Evolutionary conservation across 2,113 vertebrate genomes (phyloP), one percentile per base, ranked within the genome.

Genomic region (Tachysurus vachellii): DNA sequence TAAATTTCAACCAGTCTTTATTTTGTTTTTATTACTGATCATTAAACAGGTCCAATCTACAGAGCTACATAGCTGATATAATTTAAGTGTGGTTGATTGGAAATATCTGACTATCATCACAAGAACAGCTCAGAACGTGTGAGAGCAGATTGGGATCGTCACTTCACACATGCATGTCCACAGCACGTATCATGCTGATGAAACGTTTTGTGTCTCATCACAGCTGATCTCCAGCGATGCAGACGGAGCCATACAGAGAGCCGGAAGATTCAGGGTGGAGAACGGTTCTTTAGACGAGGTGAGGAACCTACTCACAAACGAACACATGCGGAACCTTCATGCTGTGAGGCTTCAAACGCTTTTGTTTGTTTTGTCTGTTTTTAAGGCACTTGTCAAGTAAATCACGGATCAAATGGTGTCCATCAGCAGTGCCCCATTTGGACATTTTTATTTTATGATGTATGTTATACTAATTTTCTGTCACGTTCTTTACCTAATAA

Each of bases 221-320:
- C 62, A 99, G 98, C 97, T 99, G 90, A 99, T 99, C 91, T 99
- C 98, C 93, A 99, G 98, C 82, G 98, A 99, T 89, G 98, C 98
- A 14, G 98, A 99, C 92, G 98, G 98, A 93, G 98, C 98, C 90
- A 99, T 99, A 92, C 98, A 99, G 93, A 96, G 98, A 93, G 98
- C 98, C 14, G 98, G 98, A 36, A 96, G 98, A 88, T 99, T 99
- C 94, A 94, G 98, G 71, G 98, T 99, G 94, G 98, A 99, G 94
- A 99, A 99, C 0, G 98, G 98, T 70, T 99, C 98, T 0, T 93
- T 96, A 16, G 96, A 97, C 90, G 97, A 99, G 96, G 98, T 99
- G 92, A 91, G 94, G 76, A 77, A 6, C 44, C 23, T 66, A 82
- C 64, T 50, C 26, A 85, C 28, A 56, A 64, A 44, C 14, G 71